Percentiles rank a stretch among this genome's conserved stretches.
phyloP scores from a whole-genome alignment of 2,113 vertebrate genomes.

The Macquaria ambigua region DNA sequence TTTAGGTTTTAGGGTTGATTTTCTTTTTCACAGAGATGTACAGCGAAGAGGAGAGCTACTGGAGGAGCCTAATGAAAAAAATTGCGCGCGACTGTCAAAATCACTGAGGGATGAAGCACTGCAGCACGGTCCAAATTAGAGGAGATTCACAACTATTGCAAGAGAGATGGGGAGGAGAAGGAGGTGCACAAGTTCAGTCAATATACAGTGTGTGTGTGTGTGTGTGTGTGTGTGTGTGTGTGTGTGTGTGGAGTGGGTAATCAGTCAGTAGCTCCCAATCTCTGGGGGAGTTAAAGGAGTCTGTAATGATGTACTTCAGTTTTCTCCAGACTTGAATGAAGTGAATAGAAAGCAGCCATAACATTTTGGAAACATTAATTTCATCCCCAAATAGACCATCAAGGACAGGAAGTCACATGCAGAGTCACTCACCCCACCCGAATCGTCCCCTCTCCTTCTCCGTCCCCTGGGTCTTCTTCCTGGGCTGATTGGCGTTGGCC shows the following conservation, averaged over 20 bases:
- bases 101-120: slow-evolving; percentile 42
- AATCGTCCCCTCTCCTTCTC: slow-evolving; percentile 84
- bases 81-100: slow-evolving; percentile 33
- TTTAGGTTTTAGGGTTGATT: not conserved
- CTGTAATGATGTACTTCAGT: not conserved
- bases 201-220: not conserved
- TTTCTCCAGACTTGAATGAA: not conserved
- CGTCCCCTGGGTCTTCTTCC: slow-evolving; percentile 75
- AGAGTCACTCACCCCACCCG: slow-evolving; percentile 83
- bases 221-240: not conserved
- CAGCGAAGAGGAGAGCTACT: not conserved
- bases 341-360: not conserved
- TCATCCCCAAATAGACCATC: not conserved
- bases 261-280: slow-evolving; percentile 21
- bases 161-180: not conserved
- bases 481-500: slow-evolving; percentile 74
- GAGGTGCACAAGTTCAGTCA: not conserved
- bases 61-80: slow-evolving; percentile 13
- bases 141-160: slow-evolving; percentile 14
- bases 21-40: not conserved
- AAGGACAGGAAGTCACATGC: slow-evolving; percentile 2
- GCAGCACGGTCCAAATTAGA: slow-evolving; percentile 41
- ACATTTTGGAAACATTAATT: not conserved
- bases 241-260: not conserved
- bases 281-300: slow-evolving; percentile 13